Evolutionary conservation across 2,888 invertebrate species (phyloP), one percentile per base, ranked within the genome.

Genomic region (Smittia aterrima): DNA sequence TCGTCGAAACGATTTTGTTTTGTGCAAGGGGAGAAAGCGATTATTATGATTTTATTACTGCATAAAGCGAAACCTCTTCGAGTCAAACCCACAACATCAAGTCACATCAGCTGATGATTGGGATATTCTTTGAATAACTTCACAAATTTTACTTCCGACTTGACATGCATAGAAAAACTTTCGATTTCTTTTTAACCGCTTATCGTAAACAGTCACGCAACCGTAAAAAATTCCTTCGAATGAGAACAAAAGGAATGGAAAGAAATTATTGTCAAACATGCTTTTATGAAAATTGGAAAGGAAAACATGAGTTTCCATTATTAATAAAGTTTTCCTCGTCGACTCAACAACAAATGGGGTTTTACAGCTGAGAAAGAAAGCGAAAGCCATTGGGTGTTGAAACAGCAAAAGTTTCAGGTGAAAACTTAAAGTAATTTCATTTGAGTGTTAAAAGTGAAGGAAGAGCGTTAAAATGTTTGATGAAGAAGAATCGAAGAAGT

Each of bases 401-500:
- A 67, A 40, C 18, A 4, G 20, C 1, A 4, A 67, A 67, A 67
- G 25, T 40, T 67, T 67, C 58, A 58, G 3, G 9, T 64, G 25
- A 64, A 3, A 64, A 64, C 24, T 64, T 64, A 22, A 58, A 58
- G 18, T 58, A 25, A 3, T n/a, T n/a, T n/a, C n/a, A n/a, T n/a
- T n/a, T n/a, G n/a, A n/a, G n/a, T n/a, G n/a, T n/a, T n/a, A n/a
- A n/a, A 27, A 64, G 27, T 64, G 32, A 32, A 27, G 24, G n/a
- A 1, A 32, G 13, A 66, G 22, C 20, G 16, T 1, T 11, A 67
- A 40, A 67, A 67, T 67, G 67, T 38, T 40, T 20, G 38, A 41
- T 18, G 74, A 74, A 27, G 66, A 74, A 32, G 74, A 74, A 25
- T 66, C 66, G 11, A 74, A 74, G 18, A 64, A 32, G 16, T 13